Evolutionary conservation across 2,888 invertebrate genomes (phyloP).

Genomic region (Lithosia quadra): DNA sequence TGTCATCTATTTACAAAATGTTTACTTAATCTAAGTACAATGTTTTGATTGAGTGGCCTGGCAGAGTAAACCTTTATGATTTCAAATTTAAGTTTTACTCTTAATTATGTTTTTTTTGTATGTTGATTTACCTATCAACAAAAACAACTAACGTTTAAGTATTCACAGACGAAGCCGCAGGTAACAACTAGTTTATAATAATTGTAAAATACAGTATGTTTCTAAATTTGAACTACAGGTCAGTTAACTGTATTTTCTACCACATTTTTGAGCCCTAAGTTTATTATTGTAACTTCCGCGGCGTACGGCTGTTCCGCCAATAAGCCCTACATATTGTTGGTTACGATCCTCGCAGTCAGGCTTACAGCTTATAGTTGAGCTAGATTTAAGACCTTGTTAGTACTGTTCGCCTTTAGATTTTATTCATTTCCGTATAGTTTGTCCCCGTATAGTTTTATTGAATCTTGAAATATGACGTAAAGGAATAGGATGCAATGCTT

Average conservation of each 20-base stretch:
- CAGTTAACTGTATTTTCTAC: neutral
- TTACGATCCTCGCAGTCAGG: slow-evolving; percentile 14
- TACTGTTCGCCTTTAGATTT: neutral
- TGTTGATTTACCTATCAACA: too few relatives aligned
- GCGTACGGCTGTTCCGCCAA: slow-evolving; percentile 19
- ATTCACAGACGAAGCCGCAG: too few relatives aligned
- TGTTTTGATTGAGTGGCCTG: too few relatives aligned
- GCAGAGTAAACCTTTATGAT: too few relatives aligned
- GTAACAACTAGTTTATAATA: too few relatives aligned
- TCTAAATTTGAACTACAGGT: neutral
- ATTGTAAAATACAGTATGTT: neutral
- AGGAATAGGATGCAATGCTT: neutral
- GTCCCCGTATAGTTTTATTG: neutral
- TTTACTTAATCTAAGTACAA: too few relatives aligned
- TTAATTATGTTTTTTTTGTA: too few relatives aligned
- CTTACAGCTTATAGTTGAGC: slow-evolving; percentile 26
- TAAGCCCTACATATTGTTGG: slow-evolving; percentile 33
- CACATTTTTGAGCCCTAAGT: slow-evolving; percentile 2
- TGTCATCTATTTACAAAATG: too few relatives aligned
- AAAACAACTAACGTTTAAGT: too few relatives aligned
- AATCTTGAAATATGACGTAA: neutral
- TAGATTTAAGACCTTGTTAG: slow-evolving; percentile 29
- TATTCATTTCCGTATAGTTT: slow-evolving; percentile 2
- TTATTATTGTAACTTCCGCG: slow-evolving; percentile 18
- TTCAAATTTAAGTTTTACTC: too few relatives aligned